Base-by-base conservation (phyloP, 2,797 vertebrate genomes). In the Hyperoplus immaculatus region DNA sequence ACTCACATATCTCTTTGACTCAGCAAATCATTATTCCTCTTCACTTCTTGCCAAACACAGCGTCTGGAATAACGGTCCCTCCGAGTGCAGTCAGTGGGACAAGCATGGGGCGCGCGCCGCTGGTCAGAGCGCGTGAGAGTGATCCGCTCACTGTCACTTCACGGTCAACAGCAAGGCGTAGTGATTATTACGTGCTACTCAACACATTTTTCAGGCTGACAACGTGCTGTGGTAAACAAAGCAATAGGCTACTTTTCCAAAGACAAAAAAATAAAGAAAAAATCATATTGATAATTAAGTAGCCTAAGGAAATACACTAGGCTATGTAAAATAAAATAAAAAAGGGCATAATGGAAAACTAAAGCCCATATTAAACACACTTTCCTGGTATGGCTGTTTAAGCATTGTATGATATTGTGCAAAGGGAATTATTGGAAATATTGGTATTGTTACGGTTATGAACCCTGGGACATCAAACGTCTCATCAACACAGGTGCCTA, bases 1-100 rank as follows among this genome's bases (percentile, higher is more conserved):
- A 90, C 92, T 92, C 79, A 93, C 92, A 77, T 71, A 11, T 83
- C 60, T 59, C 21, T 42, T 69, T 56, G 69, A 14, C 50, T 79
- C 53, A n/a, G 51, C 47, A 18, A 47, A 29, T 43, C 73, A n/a
- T 81, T 54, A 65, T 50, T 84, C 55, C 58, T n/a, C 49, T 61
- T 21, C 43, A 42, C 5, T 55, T 49, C 29, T 11, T 15, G 29
- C 29, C 21, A 61, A 14, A 38, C 55, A 56, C 36, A 64, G 13
- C 15, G 14, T 10, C 41, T 5, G 6, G 5, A 62, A 18, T 14
- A 38, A 47, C 45, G 15, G 21, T 29, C 13, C 16, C 16, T 51
- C 56, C 43, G 60, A 58, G n/a, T 43, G 55, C 18, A 43, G n/a
- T 13, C 69, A 4, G 60, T 15, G 10, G 29, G 68, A 60, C 38